Base-by-base conservation (phyloP, 2,113 vertebrate genomes). In the Vicugna pacos region DNA sequence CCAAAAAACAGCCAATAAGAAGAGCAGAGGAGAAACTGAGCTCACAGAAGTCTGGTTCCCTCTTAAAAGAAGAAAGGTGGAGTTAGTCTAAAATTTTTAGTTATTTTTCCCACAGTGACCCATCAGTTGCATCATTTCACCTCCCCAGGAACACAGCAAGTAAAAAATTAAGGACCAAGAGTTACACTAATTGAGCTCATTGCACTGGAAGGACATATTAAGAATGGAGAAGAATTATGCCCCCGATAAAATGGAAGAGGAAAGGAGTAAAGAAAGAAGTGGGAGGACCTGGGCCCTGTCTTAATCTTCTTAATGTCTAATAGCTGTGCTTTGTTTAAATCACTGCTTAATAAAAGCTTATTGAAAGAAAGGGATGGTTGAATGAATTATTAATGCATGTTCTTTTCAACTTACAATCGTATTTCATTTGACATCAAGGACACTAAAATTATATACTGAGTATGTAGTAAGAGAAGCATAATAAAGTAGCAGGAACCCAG, bases 271-370 rank as follows among this genome's bases (percentile, higher is more conserved):
- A 38, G 20, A 46, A 2, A 75, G 30, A 77, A 28, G 17, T 70
- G 8, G 10, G 3, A 62, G 58, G 30, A 1, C 12, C 69, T 24
- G 2, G 2, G 17, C 6, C 6, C 14, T 65, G 12, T n/a, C 5
- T 70, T 89, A 54, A 60, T 76, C n/a, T 19, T 30, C 42, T 52
- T 60, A 62, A 54, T 92, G 79, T 50, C 30, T 90, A 64, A 24
- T 60, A 73, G 0, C 0, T n/a, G 8, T n/a, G 58, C 28, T 77
- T 62, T 14, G 30, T 83, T 90, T 75, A 82, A 90, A 69, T 58
- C 35, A 46, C 16, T 88, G 38, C 67, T 90, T 70, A 90, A n/a
- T n/a, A 82, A 96, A 79, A 64, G 65, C 19, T 91, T 87, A 84
- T 30, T 67, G 54, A 95, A 88, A 62, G 35, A 54, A 95, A 60